Base-by-base conservation (phyloP, 1,140 invertebrate species). In the Eumeta japonica region DNA sequence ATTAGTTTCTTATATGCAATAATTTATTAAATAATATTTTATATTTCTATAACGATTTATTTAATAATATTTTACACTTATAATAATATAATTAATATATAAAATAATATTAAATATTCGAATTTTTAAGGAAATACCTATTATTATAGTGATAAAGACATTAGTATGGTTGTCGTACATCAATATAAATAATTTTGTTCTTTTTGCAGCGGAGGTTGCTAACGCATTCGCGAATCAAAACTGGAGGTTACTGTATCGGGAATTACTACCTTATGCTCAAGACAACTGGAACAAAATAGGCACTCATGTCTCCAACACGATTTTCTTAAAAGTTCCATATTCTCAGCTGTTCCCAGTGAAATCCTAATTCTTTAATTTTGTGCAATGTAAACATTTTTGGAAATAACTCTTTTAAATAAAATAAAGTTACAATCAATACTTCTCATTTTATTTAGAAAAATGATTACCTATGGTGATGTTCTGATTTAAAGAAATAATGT, bases 191-290 rank as follows among this genome's bases (percentile, higher is more conserved):
- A n/a, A n/a, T n/a, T n/a, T n/a, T 32, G 16, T 30, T 31, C 18
- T 37, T 38, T 41, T 76, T 75, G 37, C 59, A 83, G 81, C 75
- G 15, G 62, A 72, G 31, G 55, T 78, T 7, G 79, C 73, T 3
- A 46, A 76, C 11, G 50, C 46, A 24, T 76, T 83, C 41, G 62
- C 73, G 0, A 82, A 82, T 35, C 73, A 79, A 33, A 79, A 82
- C 39, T 83, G 81, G 81, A 73, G 74, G 40, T n/a, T 71, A 0
- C 41, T 83, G 1, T 83, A 82, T 42, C 70, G 59, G 15, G 63
- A 73, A 46, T 62, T 82, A 46, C 40, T 82, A 16, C 81, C 81
- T 0, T 61, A 67, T n/a, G 55, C 75, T 2, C 55, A 75, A 39
- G 48, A 58, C n/a, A 59, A 55, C 31, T 81, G 79, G 81, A 74